Evolutionary conservation across 2,113 vertebrate species (phyloP), one percentile per base, ranked within the genome.

Genomic region (Oryzias woworae): DNA sequence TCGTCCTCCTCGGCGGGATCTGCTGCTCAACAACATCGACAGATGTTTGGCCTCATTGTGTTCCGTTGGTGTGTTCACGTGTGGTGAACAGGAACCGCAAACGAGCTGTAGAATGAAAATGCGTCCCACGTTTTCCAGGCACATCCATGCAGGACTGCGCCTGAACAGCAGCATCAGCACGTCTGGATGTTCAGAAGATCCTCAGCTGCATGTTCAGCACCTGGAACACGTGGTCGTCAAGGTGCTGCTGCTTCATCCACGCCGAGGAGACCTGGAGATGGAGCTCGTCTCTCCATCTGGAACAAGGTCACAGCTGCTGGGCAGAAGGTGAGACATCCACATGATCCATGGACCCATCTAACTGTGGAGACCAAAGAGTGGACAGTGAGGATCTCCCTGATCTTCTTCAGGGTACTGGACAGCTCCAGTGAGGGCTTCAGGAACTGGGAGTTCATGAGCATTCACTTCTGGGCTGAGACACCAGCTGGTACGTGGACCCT

Each of bases 361-460:
- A 12, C 8, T 3, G 8, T 36, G 36, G 26, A 28, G 26, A 28
- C 26, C 26, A 28, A 5, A 28, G 26, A 28, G 26, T 20, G 20
- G 20, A 20, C 26, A 4, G 26, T 28, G 36, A 1, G 8, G 36
- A 13, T 36, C 36, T 36, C 17, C 20, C 7, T 47, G 2, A 47
- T 4, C n/a, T 24, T 22, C 17, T 20, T 46, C 53, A 85, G 83
- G 53, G 43, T 67, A 31, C 65, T 70, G 46, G 83, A 85, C 65
- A 73, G 57, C 43, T 83, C 82, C 77, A 95, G 85, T 0, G 93
- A 96, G 71, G 96, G 96, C 1, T 98, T 98, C 84, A 94, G 93
- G 46, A 92, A 94, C 89, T 98, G 96, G 96, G 95, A 96, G 72
- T 97, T 98, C 85, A 97, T 98, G 96, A 95, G 94, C 0, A 94